Percentiles rank a stretch among this genome's conserved stretches.
These are phyloP conservation scores for Drosophila kuntzei DNA, from an alignment of 2,888 invertebrate species.

Conservation along the genomic window DNA sequence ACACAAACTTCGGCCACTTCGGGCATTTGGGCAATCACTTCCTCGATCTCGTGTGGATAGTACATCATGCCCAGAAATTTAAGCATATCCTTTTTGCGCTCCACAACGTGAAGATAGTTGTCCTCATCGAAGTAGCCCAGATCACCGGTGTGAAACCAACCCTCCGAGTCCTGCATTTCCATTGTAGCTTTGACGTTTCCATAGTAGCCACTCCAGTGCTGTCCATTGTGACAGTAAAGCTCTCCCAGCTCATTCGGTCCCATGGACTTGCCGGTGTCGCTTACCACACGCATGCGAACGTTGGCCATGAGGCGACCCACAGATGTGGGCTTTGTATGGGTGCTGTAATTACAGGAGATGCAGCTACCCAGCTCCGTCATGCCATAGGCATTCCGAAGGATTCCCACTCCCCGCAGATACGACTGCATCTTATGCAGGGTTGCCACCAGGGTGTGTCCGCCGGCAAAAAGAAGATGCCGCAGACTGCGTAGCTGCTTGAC, in stretches of 20 bases:
- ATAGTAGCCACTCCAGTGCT: constrained; percentile 82
- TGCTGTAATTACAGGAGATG: constrained; percentile 48
- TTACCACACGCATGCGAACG: constrained; percentile 66
- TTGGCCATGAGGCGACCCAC: constrained; percentile 69
- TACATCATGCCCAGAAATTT: constrained; percentile 80
- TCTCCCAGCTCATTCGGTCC: constrained; percentile 76
- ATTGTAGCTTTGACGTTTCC: constrained; percentile 73
- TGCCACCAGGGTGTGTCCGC: constrained; percentile 62
- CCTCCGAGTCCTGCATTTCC: constrained; percentile 74
- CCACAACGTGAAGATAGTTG: constrained; percentile 78
- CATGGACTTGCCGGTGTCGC: constrained; percentile 60
- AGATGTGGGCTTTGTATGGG: constrained; percentile 57
- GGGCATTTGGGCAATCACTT: constrained; percentile 76
- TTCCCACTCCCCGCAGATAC: constrained; percentile 42
- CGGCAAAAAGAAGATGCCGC: constrained; percentile 61
- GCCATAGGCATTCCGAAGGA: constrained; percentile 74
- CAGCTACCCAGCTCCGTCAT: constrained; percentile 71
- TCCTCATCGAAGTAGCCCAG: constrained; percentile 84
- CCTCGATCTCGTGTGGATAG: constrained; percentile 83
- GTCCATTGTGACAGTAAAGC: constrained; percentile 59
- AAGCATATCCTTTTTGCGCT: constrained; percentile 82
- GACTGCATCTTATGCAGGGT: constrained; percentile 63
- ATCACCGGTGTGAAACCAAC: constrained; percentile 84
- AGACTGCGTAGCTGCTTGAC: constrained; percentile 56
- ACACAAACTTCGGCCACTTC: constrained; percentile 81